phyloP scores from a whole-genome alignment of 37 sponge, comb jelly and placozoan species.

The Chondrosia reniformis region DNA sequence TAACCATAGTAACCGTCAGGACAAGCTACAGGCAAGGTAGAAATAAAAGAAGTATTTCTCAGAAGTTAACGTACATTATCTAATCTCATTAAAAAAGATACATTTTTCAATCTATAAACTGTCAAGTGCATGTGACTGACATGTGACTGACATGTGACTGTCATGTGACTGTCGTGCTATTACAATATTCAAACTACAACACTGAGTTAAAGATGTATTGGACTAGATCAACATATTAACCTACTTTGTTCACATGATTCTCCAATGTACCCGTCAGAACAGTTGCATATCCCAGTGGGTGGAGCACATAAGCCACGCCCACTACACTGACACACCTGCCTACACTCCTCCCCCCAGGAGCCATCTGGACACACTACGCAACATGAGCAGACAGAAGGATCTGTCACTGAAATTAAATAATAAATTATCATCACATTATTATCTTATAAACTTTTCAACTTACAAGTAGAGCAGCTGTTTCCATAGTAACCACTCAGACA shows the following conservation, averaged over 20 bases:
- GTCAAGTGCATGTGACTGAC: too few relatives aligned
- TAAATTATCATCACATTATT: too few relatives aligned
- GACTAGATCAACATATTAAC: background rate
- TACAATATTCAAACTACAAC: too few relatives aligned
- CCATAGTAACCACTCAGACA: constrained; percentile 69
- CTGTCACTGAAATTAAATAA: background rate
- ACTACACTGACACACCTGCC: constrained; percentile 41
- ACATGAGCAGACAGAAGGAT: background rate
- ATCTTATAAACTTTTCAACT: background rate
- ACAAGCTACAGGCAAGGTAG: constrained; percentile 12
- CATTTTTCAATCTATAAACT: too few relatives aligned
- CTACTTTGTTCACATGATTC: constrained; percentile 41
- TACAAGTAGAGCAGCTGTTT: constrained; percentile 12
- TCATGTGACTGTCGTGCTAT: too few relatives aligned
- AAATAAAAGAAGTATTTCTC: background rate
- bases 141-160: too few relatives aligned
- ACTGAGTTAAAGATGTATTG: background rate
- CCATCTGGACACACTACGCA: constrained; percentile 55
- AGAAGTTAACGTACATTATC: too few relatives aligned
- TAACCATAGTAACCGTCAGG: constrained; percentile 48
- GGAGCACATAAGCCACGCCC: constrained; percentile 45
- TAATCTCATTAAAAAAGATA: too few relatives aligned
- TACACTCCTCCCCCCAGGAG: constrained; percentile 61
- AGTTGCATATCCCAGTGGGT: constrained; percentile 53
- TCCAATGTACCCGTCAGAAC: constrained; percentile 64